These are phyloP conservation scores for Silurus aristotelis DNA, from an alignment of 2,797 vertebrate genomes.

Conservation along the genomic window DNA sequence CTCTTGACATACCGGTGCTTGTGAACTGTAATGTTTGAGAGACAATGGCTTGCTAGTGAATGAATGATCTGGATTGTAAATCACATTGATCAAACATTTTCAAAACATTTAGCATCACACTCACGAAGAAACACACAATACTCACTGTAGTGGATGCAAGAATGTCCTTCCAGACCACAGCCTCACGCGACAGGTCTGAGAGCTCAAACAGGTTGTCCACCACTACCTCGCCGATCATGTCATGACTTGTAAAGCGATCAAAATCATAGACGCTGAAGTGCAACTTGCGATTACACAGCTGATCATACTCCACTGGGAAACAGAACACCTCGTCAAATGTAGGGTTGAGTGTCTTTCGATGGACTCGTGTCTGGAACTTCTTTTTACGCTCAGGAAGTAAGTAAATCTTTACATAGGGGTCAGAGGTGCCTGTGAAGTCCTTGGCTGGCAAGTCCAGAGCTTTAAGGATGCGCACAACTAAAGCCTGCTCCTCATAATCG, in stretches of 20 bases:
- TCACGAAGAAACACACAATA: slow-evolving; percentile 51
- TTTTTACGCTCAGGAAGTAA: slow-evolving; percentile 96
- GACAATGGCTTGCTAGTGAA: background rate
- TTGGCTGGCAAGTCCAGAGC: slow-evolving; percentile 95
- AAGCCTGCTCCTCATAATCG: slow-evolving; percentile 91
- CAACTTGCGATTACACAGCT: slow-evolving; percentile 92
- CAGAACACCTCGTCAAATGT: slow-evolving; percentile 91
- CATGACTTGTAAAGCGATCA: slow-evolving; percentile 98
- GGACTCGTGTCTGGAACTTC: slow-evolving; percentile 97
- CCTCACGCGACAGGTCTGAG: slow-evolving; percentile 94
- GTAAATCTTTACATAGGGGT: slow-evolving; percentile 98
- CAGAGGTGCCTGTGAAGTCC: slow-evolving; percentile 94
- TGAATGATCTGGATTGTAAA: slow-evolving; percentile 5
- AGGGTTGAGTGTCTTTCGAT: slow-evolving; percentile 96
- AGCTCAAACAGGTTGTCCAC: slow-evolving; percentile 98
- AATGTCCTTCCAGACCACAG: slow-evolving; percentile 97
- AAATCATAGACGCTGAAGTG: slow-evolving; percentile 99
- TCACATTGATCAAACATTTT: background rate
- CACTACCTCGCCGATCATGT: slow-evolving; percentile 98
- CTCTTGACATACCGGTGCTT: slow-evolving; percentile 1
- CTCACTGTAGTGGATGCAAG: slow-evolving; percentile 92
- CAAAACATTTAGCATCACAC: background rate
- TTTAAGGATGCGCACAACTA: slow-evolving; percentile 90
- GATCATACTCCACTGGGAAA: slow-evolving; percentile 90
- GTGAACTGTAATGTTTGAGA: slow-evolving; percentile 1